Evolutionary conservation across 2,888 invertebrate species (phyloP).

Genomic region (Eupithecia inturbata): DNA sequence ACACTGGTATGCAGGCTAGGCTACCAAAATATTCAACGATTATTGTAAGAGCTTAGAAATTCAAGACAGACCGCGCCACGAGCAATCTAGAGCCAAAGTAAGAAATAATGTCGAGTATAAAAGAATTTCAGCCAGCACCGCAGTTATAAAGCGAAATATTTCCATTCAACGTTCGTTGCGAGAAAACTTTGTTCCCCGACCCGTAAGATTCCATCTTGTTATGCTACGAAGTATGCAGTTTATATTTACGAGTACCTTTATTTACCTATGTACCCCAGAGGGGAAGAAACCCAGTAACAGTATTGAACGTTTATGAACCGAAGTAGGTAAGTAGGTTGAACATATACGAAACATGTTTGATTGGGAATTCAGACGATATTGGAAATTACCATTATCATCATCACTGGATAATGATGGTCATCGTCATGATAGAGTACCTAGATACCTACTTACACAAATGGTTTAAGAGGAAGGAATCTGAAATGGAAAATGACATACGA

Average conservation of each 20-base stretch:
- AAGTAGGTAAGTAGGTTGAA: no score
- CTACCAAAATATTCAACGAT: neutral
- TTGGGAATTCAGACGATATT: no score
- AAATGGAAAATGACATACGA: no score
- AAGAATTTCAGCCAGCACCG: conserved; percentile 25
- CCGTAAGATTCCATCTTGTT: conserved; percentile 23
- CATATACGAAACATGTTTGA: no score
- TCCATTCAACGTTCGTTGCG: conserved; percentile 29
- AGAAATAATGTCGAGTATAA: conserved; percentile 29
- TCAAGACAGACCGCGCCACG: conserved; percentile 17
- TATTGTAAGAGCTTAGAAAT: conserved; percentile 16
- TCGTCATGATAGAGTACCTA: no score
- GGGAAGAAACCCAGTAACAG: neutral
- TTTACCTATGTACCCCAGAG: neutral
- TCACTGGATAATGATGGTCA: no score
- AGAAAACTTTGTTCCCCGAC: conserved; percentile 25
- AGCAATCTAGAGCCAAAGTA: conserved; percentile 21
- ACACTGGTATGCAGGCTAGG: neutral
- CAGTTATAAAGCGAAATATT: conserved; percentile 29
- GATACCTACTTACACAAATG: no score
- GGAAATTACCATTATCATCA: no score
- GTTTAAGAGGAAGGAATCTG: no score
- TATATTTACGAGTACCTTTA: neutral
- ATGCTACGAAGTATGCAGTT: neutral
- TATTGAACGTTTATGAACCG: neutral